A percentile compares a stretch with the other conserved stretches of the same genome.
phyloP scores from a whole-genome alignment of 2,888 invertebrate species.

The Conops quadrifasciatus region DNA sequence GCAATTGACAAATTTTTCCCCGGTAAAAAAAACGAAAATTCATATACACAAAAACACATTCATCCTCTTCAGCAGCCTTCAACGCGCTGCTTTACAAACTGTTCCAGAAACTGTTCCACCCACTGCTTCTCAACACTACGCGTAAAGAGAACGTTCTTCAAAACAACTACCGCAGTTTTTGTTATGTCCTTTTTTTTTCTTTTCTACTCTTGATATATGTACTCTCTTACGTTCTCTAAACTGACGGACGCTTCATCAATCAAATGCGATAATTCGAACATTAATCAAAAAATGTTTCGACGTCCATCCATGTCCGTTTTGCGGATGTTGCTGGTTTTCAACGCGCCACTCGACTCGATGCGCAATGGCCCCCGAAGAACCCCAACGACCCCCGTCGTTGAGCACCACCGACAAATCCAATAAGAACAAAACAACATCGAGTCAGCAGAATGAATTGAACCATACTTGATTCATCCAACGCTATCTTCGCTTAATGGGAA shows the following conservation, averaged over 20 bases:
- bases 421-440: conserved; percentile 1
- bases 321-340: no score
- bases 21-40: background rate
- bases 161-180: background rate
- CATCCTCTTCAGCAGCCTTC: no score
- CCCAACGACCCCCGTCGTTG: no score
- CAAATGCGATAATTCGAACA: conserved; percentile 46
- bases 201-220: background rate
- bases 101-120: no score
- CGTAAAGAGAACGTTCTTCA: background rate
- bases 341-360: background rate
- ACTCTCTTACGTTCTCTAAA: conserved; percentile 21
- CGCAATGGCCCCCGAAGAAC: background rate
- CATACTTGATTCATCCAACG: no score
- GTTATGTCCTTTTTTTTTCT: background rate
- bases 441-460: background rate
- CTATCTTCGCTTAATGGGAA: no score
- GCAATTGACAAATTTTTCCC: conserved; percentile 28
- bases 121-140: no score
- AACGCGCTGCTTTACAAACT: background rate
- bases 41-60: background rate
- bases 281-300: conserved; percentile 42
- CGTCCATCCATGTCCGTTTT: no score
- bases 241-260: conserved; percentile 47
- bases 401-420: no score